A percentile compares a stretch with the other conserved stretches of the same genome.
Evolutionary conservation across 1,140 invertebrate genomes (phyloP).

Genomic region (Conus ventricosus): DNA sequence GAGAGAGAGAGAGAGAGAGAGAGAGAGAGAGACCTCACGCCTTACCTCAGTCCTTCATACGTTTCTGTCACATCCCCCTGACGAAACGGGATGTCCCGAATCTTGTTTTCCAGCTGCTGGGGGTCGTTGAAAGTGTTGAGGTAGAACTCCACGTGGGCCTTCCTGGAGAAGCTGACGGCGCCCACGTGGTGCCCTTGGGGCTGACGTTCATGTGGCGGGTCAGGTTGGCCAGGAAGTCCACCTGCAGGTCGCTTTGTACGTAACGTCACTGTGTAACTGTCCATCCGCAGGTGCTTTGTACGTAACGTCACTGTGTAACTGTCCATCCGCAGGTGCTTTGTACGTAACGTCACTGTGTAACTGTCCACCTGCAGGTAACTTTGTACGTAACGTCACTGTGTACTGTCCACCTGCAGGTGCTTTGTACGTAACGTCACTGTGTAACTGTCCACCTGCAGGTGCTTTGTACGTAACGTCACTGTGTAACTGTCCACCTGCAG

Average conservation of each 20-base stretch:
- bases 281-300: too few relatives aligned
- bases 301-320: too few relatives aligned
- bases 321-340: too few relatives aligned
- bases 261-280: too few relatives aligned
- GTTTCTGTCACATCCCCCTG: constrained; percentile 36
- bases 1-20: not conserved
- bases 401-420: constrained; percentile 30
- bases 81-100: constrained; percentile 42
- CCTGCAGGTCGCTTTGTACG: constrained; percentile 22
- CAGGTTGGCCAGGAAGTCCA: constrained; percentile 5
- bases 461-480: too few relatives aligned
- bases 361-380: too few relatives aligned
- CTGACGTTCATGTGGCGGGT: constrained; percentile 49
- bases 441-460: too few relatives aligned
- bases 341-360: too few relatives aligned
- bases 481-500: too few relatives aligned
- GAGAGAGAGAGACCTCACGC: not conserved
- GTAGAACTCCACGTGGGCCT: constrained; percentile 50
- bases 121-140: constrained; percentile 44
- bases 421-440: too few relatives aligned
- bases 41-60: not conserved
- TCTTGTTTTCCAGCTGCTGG: constrained; percentile 34
- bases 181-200: constrained; percentile 51
- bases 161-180: constrained; percentile 50
- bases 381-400: too few relatives aligned